Conservation (phyloP, 2,888 invertebrate species). For the Thereva unica region DNA sequence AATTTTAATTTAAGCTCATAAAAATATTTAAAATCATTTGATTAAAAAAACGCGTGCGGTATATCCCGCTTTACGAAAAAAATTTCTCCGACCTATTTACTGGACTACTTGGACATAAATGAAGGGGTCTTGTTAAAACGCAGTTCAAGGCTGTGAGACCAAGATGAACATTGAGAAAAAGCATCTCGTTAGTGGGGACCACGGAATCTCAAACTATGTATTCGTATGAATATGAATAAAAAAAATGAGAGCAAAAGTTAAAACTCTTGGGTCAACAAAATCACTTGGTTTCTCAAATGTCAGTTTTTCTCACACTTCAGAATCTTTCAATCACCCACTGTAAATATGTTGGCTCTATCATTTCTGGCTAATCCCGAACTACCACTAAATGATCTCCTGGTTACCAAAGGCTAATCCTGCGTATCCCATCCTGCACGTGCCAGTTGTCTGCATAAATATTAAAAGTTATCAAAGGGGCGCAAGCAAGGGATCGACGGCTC, state of each 20-base stretch:
- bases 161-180: too few relatives aligned
- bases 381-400: constrained; percentile 46
- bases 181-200: too few relatives aligned
- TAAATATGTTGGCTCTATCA: constrained; percentile 41
- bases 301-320: constrained; percentile 34
- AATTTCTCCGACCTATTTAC: too few relatives aligned
- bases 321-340: constrained; percentile 43
- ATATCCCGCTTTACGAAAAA: too few relatives aligned
- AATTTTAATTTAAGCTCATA: too few relatives aligned
- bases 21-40: too few relatives aligned
- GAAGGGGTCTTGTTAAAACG: too few relatives aligned
- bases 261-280: not conserved
- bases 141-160: too few relatives aligned
- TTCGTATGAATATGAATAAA: not conserved
- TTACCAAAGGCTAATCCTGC: constrained; percentile 44
- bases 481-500: constrained; percentile 19
- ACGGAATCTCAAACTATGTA: too few relatives aligned
- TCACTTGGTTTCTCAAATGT: constrained; percentile 9
- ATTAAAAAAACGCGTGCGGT: too few relatives aligned
- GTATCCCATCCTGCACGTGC: constrained; percentile 45
- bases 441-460: constrained; percentile 43
- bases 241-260: not conserved
- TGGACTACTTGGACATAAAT: too few relatives aligned
- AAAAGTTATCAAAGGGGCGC: constrained; percentile 34
- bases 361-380: constrained; percentile 45